Conservation (phyloP, 2,113 vertebrate species). For the Malurus cyaneus region DNA sequence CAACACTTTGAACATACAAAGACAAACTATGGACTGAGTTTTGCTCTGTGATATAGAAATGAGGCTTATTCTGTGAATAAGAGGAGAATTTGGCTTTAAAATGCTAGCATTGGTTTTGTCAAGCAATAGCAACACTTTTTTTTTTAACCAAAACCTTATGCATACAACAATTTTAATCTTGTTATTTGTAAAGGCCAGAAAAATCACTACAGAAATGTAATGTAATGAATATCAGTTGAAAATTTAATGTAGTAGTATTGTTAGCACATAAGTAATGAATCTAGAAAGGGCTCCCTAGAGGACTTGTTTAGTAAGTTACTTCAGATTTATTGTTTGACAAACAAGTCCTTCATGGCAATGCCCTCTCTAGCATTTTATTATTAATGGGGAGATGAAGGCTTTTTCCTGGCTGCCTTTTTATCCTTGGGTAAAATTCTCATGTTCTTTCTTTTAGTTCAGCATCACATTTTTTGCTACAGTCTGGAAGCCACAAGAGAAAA, state of each 20-base stretch:
- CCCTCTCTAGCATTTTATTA: background rate
- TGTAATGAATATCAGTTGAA: background rate
- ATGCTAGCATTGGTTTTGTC: background rate
- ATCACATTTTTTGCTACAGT: background rate
- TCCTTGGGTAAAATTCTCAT: background rate
- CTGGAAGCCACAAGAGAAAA: background rate
- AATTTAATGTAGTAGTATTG: background rate
- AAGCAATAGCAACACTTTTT: background rate
- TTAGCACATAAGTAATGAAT: background rate
- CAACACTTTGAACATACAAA: background rate
- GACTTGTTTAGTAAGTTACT: background rate
- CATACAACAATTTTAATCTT: background rate
- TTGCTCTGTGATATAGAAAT: background rate
- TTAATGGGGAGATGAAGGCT: background rate
- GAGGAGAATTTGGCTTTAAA: background rate
- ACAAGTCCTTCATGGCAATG: background rate
- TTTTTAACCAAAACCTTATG: background rate
- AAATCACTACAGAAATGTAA: background rate
- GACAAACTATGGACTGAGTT: background rate
- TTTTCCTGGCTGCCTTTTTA: background rate
- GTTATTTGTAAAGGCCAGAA: background rate
- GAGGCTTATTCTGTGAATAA: background rate
- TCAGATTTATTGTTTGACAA: conserved; percentile 21
- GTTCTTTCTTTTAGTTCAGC: background rate
- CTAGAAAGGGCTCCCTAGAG: background rate